Base-by-base conservation (phyloP, 2,888 invertebrate genomes). In the Thera obeliscata region DNA sequence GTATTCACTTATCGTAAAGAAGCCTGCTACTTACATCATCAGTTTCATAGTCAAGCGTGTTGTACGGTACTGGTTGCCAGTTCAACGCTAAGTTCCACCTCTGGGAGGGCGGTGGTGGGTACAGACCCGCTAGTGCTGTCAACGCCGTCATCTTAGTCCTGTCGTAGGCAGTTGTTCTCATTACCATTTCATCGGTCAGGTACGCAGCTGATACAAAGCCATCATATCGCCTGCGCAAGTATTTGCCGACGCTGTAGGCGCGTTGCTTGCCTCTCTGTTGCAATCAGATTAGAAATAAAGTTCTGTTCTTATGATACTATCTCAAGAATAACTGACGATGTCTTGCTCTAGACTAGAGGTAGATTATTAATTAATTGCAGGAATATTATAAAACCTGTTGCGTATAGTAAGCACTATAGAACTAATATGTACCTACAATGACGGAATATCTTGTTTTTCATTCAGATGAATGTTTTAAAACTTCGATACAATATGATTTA, bases 81-180 rank as follows among this genome's bases (percentile, higher is more conserved):
- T 91, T 82, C 49, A 96, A 77, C 33, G 87, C 78, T 0, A 88
- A 81, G 71, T 95, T 94, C 95, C 95, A 96, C 69, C 80, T 86
- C 78, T 96, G 95, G 1, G 88, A 80, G 0, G 81, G 84, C 12
- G 83, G 80, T 0, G 96, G 96, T 2, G 95, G 96, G 82, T 95
- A 97, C 36, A 97, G 80, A 0, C 95, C 96, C 1, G 96, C 95
- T 67, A 96, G 87, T 3, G 96, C 95, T 38, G 96, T 87, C 69
- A 96, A 90, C 0, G 95, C 96, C 3, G 96, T 96, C 95, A 96
- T 96, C 86, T 97, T 95, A 0, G 97, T 97, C 58, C 97, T 93
- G 62, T 96, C 96, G 79, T 94, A 96, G 81, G 96, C 95, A 0
- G 97, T 96, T 48, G 96, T 96, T 36, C 94, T 88, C 56, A 94